Conservation (phyloP, 2,113 vertebrate species). For the Choloepus hoffmanni region DNA sequence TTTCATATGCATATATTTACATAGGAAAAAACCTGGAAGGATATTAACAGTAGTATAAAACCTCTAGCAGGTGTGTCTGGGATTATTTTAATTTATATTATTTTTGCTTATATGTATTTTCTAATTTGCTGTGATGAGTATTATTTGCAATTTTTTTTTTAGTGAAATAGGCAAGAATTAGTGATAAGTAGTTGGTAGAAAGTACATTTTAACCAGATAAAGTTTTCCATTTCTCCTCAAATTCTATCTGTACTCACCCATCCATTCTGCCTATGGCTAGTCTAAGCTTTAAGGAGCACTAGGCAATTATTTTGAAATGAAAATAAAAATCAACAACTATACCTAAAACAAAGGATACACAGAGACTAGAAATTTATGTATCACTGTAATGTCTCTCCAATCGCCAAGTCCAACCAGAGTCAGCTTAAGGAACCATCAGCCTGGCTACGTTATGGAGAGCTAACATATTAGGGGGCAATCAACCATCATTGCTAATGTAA, state of each 20-base stretch:
- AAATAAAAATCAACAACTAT: background rate
- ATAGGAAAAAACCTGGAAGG: background rate
- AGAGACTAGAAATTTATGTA: slow-evolving; percentile 19
- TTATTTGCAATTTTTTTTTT: background rate
- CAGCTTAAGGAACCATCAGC: background rate
- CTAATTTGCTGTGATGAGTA: slow-evolving; percentile 11
- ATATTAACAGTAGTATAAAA: slow-evolving; percentile 1
- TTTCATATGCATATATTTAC: background rate
- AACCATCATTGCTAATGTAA: background rate
- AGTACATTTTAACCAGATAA: background rate
- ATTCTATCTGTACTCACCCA: slow-evolving; percentile 1
- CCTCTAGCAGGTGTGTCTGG: background rate
- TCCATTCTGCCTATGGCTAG: background rate
- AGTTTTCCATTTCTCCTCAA: slow-evolving; percentile 21
- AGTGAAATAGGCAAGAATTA: background rate
- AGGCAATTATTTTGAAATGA: slow-evolving; percentile 8
- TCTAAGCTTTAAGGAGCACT: background rate
- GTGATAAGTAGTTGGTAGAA: background rate
- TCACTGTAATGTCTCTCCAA: background rate
- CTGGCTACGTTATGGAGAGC: background rate
- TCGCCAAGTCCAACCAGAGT: background rate
- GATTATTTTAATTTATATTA: slow-evolving; percentile 56
- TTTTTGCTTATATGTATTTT: slow-evolving; percentile 31
- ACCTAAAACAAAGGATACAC: slow-evolving; percentile 12
- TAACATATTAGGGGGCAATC: background rate